These are phyloP conservation scores for Bombyx huttoni DNA, from an alignment of 2,888 invertebrate genomes.

Conservation along the genomic window DNA sequence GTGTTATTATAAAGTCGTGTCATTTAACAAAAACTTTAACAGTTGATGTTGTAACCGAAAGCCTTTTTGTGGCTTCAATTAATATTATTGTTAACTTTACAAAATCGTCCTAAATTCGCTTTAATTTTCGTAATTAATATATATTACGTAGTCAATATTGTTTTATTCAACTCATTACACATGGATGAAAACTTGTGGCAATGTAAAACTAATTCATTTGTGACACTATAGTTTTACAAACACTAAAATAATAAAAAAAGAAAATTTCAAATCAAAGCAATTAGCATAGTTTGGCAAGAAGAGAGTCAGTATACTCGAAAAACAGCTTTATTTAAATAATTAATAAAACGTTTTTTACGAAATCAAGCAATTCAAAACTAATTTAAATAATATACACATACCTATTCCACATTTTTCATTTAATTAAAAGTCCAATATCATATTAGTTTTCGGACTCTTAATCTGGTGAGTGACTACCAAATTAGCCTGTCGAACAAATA, in stretches of 20 bases:
- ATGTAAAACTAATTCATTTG: neutral
- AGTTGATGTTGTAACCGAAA: conserved; percentile 15
- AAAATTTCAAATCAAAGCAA: neutral
- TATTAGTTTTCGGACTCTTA: too few relatives aligned
- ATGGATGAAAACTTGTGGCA: neutral
- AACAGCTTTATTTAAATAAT: neutral
- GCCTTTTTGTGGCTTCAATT: conserved; percentile 40
- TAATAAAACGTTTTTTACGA: neutral
- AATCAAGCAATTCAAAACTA: neutral
- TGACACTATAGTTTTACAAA: neutral
- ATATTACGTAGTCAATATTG: too few relatives aligned
- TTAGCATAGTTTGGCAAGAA: conserved; percentile 1
- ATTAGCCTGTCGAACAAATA: neutral
- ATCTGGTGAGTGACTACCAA: neutral
- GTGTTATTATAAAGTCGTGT: conserved; percentile 27
- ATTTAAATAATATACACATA: neutral
- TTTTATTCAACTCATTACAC: too few relatives aligned
- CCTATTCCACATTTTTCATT: neutral
- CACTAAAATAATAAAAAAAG: neutral
- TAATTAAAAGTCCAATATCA: neutral
- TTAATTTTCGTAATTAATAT: too few relatives aligned
- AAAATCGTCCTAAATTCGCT: too few relatives aligned
- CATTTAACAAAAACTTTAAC: conserved; percentile 29
- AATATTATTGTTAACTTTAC: conserved; percentile 7
- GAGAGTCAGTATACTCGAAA: neutral